Evolutionary conservation across 2,888 invertebrate genomes (phyloP), one percentile per base, ranked within the genome.

Genomic region (Cybosia mesomella): DNA sequence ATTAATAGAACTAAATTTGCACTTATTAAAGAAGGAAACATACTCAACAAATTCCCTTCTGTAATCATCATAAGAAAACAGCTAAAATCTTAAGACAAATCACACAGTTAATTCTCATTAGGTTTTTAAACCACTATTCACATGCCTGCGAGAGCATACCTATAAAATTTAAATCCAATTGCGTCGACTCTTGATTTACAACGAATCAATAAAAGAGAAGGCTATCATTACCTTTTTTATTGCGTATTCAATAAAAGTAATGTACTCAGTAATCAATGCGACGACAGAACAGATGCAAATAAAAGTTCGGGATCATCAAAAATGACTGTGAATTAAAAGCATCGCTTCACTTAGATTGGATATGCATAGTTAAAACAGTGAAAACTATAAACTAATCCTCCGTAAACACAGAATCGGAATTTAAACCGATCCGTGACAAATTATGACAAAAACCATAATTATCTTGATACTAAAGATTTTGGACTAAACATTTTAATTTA

Each of bases 141-240:
- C 87, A 87, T 89, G 85, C 81, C 85, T 86, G 87, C 85, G 86
- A 88, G 86, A 89, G 87, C 87, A 89, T 90, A 84, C 87, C 88
- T 91, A 93, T 94, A 94, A 93, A 93, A 92, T 89, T 89, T 85
- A 91, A 92, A 94, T 93, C 90, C 92, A 93, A 94, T 93, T 91
- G 92, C 89, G 85, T 89, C 89, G 90, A 90, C 90, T 84, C 89
- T 90, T 93, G 92, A 94, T 94, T 94, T 94, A 94, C 93, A 92
- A 89, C 89, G 92, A 91, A 92, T 92, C 93, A 93, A 94, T 93
- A 94, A 94, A 94, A 92, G 89, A 87, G 90, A 89, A 90, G 92
- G 91, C 92, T 87, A 91, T 94, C 92, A 93, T 93, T 93, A 92
- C 91, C 85, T 83, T 83, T 89, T 94, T 94, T 93, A 94, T 90